Evolutionary conservation across 2,113 vertebrate genomes (phyloP), one percentile per base, ranked within the genome.

Genomic region (Heterotilapia buettikoferi): DNA sequence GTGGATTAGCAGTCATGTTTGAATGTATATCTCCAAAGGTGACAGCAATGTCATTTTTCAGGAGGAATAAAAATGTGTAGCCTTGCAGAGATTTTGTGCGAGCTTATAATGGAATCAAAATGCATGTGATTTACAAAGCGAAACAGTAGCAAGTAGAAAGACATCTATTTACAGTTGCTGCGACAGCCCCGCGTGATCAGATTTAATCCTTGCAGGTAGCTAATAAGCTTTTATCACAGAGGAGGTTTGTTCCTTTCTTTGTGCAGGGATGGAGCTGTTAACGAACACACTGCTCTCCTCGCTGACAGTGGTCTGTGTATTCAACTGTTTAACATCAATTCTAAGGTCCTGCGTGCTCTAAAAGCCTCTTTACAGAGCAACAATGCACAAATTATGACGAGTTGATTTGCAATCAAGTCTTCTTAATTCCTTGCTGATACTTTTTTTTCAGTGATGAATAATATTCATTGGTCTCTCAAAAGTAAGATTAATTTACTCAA

Each of bases 11-110:
- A 82, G 85, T 80, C 84, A 50, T 82, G 66, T 92, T 91, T 88
- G 90, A 88, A 91, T 88, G 89, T 91, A 92, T 88, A 92, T 92
- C 90, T 92, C 80, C 63, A 92, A 91, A 94, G 93, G 93, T 93
- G 90, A 90, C 29, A 19, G 63, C 91, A 93, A 91, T 92, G 93
- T 94, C 92, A 89, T 88, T 89, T 93, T 88, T 92, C 88, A 90
- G 86, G 2, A 52, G 53, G 85, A 82, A 81, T 83, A 57, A 86
- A 87, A 88, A 85, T 47, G 4, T 13, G 38, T 80, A 7, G 66
- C 52, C 66, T 80, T 50, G 56, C 80, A 82, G 84, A 90, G 82
- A 40, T 90, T 92, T 88, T 86, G 76, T 78, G 56, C 7, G 24
- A 26, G 54, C 43, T 91, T 57, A 45, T 88, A 90, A 86, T 84